Evolutionary conservation across 1,140 invertebrate species (phyloP), one percentile per base, ranked within the genome.

Genomic region (Stenopsyche tienmushanensis): DNA sequence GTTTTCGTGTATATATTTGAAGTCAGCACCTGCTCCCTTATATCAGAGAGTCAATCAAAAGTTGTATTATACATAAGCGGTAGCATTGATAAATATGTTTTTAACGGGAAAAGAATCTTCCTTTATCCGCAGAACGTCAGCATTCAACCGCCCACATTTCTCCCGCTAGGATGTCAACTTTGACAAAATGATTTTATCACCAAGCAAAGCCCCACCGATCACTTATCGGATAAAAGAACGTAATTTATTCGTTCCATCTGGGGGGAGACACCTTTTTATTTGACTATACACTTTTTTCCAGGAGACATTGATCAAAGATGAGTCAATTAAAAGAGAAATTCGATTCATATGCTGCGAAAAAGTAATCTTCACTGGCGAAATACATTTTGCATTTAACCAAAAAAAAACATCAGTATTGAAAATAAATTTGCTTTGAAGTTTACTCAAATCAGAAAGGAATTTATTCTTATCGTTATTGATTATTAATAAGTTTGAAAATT

Each of bases 161-260:
- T 15, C 41, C 41, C 41, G 13, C 41, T n/a, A n/a, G n/a, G n/a
- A n/a, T 25, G 57, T 60, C 57, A 60, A 42, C 21, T 60, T 49
- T 60, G 44, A 60, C 57, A 44, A 60, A 60, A 60, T 60, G 57
- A 60, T 39, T 60, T 60, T 60, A 60, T 60, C 57, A 21, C 10
- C 23, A 18, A 20, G 41, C 13, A 42, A 57, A 57, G 54, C 54
- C 34, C 34, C 26, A 42, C 45, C 41, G 57, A 25, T 60, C 57
- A 23, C 57, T 60, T 60, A 47, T 60, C 41, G 42, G 57, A 45
- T 60, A 23, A 60, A 47, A 34, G 42, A 44, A 18, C 34, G 44
- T 47, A 47, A 47, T 47, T 47, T 47, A 47, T 47, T 47, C 44
- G 44, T 20, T 47, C 44, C 44, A 47, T 47, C 44, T 47, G 44